phyloP scores from a whole-genome alignment of 2,113 vertebrate species.

The Neogobius melanostomus region DNA sequence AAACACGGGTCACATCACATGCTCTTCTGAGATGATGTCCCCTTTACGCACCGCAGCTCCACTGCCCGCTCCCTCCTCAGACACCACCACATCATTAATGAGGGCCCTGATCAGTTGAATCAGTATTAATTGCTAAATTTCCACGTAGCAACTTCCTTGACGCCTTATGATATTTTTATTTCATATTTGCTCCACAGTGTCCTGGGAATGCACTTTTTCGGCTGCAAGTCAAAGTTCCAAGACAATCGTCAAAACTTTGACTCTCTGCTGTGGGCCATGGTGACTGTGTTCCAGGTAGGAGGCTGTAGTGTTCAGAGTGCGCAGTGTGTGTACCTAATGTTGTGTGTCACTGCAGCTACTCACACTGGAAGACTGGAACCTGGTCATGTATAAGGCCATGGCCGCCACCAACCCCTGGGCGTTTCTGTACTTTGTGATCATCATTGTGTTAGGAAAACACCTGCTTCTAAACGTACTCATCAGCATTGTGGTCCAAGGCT shows the following conservation, averaged over 20 bases:
- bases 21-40: no score
- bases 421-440: background rate
- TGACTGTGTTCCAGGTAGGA: conserved; percentile 90
- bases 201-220: conserved; percentile 91
- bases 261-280: conserved; percentile 88
- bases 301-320: background rate
- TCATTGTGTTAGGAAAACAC: conserved; percentile 11
- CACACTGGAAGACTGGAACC: conserved; percentile 33
- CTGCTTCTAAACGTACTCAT: conserved; percentile 30
- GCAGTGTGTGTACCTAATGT: no score
- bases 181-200: conserved; percentile 72
- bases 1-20: no score
- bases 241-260: conserved; percentile 90
- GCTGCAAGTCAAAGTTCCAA: conserved; percentile 84
- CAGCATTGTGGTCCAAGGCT: conserved; percentile 23
- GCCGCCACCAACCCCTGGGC: background rate
- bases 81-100: no score
- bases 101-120: no score
- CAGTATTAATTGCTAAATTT: no score
- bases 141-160: no score
- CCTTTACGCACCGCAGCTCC: no score
- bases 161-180: no score
- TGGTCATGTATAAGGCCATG: conserved; percentile 16
- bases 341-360: conserved; percentile 20
- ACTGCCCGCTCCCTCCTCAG: no score